Evolutionary conservation across 1,140 invertebrate species (phyloP).

Genomic region (Pseudomyrmex cubaensis): DNA sequence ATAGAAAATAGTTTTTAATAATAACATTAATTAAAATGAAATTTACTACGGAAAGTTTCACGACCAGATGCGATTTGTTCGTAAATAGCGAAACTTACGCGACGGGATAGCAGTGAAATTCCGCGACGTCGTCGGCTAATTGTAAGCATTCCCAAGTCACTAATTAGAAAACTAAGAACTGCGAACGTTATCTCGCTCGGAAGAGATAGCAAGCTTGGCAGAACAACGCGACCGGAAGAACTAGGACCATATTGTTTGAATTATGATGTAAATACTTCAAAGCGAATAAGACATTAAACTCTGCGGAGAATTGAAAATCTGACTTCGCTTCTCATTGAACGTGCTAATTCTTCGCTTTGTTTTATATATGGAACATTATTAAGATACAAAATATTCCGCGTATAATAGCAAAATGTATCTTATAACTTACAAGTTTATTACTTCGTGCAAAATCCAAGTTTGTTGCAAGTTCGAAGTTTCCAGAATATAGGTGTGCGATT

Average conservation of each 20-base stretch:
- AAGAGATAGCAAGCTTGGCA: conserved; percentile 40
- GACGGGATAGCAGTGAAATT: conserved; percentile 16
- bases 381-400: not conserved
- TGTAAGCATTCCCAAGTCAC: conserved; percentile 54
- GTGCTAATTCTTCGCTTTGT: not conserved
- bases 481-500: not conserved
- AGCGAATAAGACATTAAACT: conserved; percentile 26
- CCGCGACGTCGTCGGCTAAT: conserved; percentile 40
- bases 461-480: no score
- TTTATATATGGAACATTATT: not conserved
- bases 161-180: conserved; percentile 65
- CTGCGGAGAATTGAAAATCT: conserved; percentile 4
- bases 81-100: conserved; percentile 32
- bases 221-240: conserved; percentile 32
- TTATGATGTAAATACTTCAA: conserved; percentile 59
- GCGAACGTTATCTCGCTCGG: conserved; percentile 39
- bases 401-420: not conserved
- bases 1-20: not conserved
- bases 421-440: no score
- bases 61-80: conserved; percentile 1
- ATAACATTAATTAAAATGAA: conserved; percentile 8
- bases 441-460: no score
- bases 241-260: conserved; percentile 57
- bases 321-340: conserved; percentile 9
- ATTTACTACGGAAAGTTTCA: conserved; percentile 9